Evolutionary conservation across 1,140 invertebrate genomes (phyloP), one percentile per base, ranked within the genome.

Genomic region (Plectrocnemia conspersa): DNA sequence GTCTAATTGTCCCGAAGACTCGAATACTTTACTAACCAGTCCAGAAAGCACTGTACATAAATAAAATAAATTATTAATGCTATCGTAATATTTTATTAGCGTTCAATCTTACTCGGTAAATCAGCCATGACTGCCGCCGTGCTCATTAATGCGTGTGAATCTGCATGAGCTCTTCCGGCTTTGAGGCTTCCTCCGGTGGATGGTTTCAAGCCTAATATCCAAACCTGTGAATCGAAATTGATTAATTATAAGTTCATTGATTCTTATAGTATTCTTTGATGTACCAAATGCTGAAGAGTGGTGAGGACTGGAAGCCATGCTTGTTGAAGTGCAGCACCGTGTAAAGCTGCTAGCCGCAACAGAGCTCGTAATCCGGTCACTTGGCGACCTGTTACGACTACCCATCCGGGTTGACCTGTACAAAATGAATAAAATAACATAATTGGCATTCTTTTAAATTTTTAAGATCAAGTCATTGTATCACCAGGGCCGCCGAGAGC

Each of bases 361-460:
- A 98, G 74, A 3, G 94, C 86, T 59, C 93, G 79, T 86, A 98
- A 96, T 32, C 93, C 96, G 64, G 97, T 91, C 16, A 99, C 79
- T 79, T 99, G 98, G 66, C 98, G 96, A 0, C 93, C 89, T 3
- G 95, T 98, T 64, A 99, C 78, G 91, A 98, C 95, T 24, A 98
- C 95, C n/a, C 91, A 90, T n/a, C 89, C 89, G 72, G 92, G 89
- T 66, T 91, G 88, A 16, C 87, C 83, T 61, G 13, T 2, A 22
- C 13, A 21, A 48, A 13, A 40, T 13, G 27, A n/a, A n/a, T n/a
- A n/a, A n/a, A n/a, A n/a, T n/a, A n/a, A n/a, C n/a, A n/a, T n/a
- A n/a, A n/a, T n/a, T n/a, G n/a, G n/a, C n/a, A n/a, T n/a, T n/a
- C n/a, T n/a, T n/a, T n/a, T n/a, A n/a, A n/a, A n/a, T n/a, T n/a